Conservation (phyloP, 1,140 invertebrate genomes). For the Platorchestia sp. region DNA sequence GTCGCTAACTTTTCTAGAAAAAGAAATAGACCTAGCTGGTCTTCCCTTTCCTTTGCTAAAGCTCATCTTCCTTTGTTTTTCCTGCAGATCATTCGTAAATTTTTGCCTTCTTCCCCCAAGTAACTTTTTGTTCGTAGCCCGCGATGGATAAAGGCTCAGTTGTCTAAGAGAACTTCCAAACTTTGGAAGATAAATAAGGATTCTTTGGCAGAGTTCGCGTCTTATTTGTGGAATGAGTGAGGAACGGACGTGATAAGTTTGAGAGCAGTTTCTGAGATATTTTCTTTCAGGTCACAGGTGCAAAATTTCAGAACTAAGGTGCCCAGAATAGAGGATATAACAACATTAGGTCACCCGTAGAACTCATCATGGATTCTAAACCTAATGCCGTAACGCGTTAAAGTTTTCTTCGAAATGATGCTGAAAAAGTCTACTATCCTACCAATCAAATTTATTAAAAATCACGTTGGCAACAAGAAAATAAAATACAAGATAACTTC, state of each 20-base stretch:
- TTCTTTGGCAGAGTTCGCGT: constrained; percentile 34
- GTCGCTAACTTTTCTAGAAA: constrained; percentile 23
- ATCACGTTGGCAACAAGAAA: not conserved
- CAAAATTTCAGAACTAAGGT: constrained; percentile 16
- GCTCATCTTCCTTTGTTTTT: constrained; percentile 35
- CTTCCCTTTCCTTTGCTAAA: not conserved
- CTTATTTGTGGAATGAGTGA: constrained; percentile 55
- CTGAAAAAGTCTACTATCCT: not conserved
- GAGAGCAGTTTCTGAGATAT: constrained; percentile 48
- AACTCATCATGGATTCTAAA: not conserved
- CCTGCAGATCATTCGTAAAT: constrained; percentile 41
- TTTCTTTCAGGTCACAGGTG: constrained; percentile 29
- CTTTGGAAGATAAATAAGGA: constrained; percentile 53
- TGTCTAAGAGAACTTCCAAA: constrained; percentile 42
- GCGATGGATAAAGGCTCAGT: constrained; percentile 53
- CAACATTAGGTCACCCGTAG: not conserved
- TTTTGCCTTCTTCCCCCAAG: constrained; percentile 35
- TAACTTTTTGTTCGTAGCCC: constrained; percentile 39
- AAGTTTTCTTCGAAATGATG: not conserved
- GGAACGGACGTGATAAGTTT: constrained; percentile 51
- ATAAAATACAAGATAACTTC: not conserved
- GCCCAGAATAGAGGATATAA: not conserved
- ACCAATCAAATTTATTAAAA: not conserved
- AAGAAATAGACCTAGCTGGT: not conserved
- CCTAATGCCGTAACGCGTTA: not conserved